phyloP scores from a whole-genome alignment of 1,140 invertebrate species.

The Caenorhabditis tropicalis region DNA sequence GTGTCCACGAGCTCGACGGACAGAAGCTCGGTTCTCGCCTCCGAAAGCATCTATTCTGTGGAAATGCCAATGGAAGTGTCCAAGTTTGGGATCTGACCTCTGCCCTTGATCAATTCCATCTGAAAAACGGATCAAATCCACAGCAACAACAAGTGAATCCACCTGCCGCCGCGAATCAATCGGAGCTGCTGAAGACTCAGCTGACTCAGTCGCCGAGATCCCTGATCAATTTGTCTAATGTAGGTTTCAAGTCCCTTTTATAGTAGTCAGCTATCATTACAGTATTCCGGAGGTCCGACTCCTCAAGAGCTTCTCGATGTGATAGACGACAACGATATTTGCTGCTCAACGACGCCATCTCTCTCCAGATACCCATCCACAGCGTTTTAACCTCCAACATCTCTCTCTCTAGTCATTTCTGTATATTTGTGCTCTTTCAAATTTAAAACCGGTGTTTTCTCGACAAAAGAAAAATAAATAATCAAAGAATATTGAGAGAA shows the following conservation, averaged over 20 bases:
- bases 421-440: background rate
- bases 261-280: conserved; percentile 72
- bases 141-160: conserved; percentile 3
- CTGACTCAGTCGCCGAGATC: background rate
- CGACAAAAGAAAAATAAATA: background rate
- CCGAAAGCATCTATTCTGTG: conserved; percentile 89
- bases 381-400: background rate
- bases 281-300: conserved; percentile 80
- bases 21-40: conserved; percentile 86
- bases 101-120: conserved; percentile 79
- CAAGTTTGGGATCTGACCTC: conserved; percentile 90
- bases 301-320: conserved; percentile 86
- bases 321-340: conserved; percentile 86
- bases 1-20: conserved; percentile 94
- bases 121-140: background rate
- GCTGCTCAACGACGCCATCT: conserved; percentile 48
- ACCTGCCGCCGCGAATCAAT: background rate
- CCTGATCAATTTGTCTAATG: background rate
- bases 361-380: background rate
- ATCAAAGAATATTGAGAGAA: background rate
- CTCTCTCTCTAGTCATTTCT: background rate
- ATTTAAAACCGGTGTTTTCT: background rate
- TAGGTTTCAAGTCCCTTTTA: background rate
- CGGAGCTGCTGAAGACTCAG: background rate
- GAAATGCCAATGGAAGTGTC: conserved; percentile 89